phyloP scores from a whole-genome alignment of 2,888 invertebrate species.

The Dimorphilus gyrociliatus region DNA sequence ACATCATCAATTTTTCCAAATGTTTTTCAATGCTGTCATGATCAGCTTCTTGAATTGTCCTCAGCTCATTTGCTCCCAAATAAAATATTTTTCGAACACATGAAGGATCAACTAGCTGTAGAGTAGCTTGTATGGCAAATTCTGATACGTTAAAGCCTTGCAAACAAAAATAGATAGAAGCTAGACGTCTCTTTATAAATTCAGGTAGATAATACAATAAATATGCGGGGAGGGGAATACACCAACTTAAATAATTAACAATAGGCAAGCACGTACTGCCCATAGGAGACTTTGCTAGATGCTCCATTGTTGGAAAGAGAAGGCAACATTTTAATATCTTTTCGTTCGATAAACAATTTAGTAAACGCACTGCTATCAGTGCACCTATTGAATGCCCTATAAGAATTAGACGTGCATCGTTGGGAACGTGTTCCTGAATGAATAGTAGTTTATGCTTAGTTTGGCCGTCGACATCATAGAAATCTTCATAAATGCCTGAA shows the following conservation, averaged over 20 bases:
- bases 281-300: constrained; percentile 57
- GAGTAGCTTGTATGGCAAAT: constrained; percentile 23
- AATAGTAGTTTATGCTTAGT: constrained; percentile 60
- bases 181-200: no score
- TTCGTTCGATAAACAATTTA: constrained; percentile 40
- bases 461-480: constrained; percentile 54
- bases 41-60: constrained; percentile 52
- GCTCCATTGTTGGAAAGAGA: constrained; percentile 71
- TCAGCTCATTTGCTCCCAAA: constrained; percentile 65
- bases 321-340: constrained; percentile 43
- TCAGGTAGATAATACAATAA: constrained; percentile 20
- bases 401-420: constrained; percentile 51
- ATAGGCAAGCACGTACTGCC: constrained; percentile 52
- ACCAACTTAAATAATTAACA: constrained; percentile 40
- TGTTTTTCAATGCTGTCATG: constrained; percentile 45
- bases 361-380: constrained; percentile 59
- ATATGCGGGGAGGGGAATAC: constrained; percentile 20
- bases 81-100: no score
- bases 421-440: constrained; percentile 54
- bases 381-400: constrained; percentile 81
- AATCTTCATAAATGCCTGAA: constrained; percentile 9
- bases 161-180: constrained; percentile 10
- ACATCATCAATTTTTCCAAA: constrained; percentile 52
- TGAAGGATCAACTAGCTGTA: constrained; percentile 26
- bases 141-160: constrained; percentile 14